Conservation (phyloP, 2,888 invertebrate genomes). For the Chrysodeixis includens region DNA sequence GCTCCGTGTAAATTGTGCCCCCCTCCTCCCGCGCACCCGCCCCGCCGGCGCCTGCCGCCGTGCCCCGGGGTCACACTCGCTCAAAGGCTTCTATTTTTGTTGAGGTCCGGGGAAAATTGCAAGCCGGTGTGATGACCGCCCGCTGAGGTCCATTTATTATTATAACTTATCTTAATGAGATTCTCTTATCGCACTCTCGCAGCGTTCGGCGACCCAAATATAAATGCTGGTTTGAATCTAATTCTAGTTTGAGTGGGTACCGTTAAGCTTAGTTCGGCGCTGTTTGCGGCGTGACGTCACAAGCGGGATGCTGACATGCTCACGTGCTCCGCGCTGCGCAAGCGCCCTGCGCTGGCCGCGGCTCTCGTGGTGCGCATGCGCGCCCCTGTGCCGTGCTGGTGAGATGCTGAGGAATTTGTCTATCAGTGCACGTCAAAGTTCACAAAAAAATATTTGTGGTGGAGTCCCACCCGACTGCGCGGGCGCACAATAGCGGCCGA, state of each 20-base stretch:
- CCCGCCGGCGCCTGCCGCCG: constrained; percentile 19
- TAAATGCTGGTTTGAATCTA: constrained; percentile 29
- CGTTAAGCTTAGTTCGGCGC: constrained; percentile 19
- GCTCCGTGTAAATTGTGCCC: constrained; percentile 48
- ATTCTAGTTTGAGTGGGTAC: constrained; percentile 30
- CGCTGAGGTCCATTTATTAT: constrained; percentile 57
- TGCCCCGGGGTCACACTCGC: constrained; percentile 56
- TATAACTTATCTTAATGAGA: constrained; percentile 61
- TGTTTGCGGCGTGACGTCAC: constrained; percentile 10
- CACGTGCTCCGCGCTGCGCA: not conserved
- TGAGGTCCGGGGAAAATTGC: constrained; percentile 55
- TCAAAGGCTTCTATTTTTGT: constrained; percentile 61
- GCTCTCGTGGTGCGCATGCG: not conserved
- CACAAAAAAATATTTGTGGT: constrained; percentile 53
- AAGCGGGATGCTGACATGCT: not conserved
- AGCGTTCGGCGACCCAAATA: constrained; percentile 36
- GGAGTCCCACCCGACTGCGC: constrained; percentile 9
- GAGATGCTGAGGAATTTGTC: constrained; percentile 44
- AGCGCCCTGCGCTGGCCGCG: not conserved
- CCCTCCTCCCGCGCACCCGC: not conserved
- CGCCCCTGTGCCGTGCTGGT: not conserved
- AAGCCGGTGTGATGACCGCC: constrained; percentile 55
- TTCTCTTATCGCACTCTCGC: constrained; percentile 48
- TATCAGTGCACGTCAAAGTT: constrained; percentile 48
- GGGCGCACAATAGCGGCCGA: constrained; percentile 47